phyloP scores from a whole-genome alignment of 1,140 invertebrate genomes.

The Orius laevigatus region DNA sequence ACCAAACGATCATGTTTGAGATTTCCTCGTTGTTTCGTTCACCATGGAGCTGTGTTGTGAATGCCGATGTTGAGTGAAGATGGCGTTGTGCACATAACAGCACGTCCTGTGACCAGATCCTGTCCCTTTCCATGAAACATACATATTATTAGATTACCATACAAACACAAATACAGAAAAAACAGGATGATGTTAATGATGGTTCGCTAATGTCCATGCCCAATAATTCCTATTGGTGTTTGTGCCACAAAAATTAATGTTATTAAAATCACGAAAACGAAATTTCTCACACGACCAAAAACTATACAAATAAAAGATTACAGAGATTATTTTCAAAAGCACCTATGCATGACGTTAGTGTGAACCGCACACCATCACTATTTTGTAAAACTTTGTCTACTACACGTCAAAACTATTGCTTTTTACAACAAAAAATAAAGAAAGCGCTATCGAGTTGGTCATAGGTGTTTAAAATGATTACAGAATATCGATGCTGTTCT shows the following conservation, averaged over 20 bases:
- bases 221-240: background rate
- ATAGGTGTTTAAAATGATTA: no score
- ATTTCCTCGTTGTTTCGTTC: conserved; percentile 28
- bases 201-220: no score
- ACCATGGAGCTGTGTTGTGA: conserved; percentile 99
- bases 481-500: no score
- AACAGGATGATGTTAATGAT: background rate
- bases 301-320: background rate
- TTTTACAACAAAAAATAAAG: conserved; percentile 18
- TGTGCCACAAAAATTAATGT: background rate
- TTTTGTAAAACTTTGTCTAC: no score
- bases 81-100: conserved; percentile 97
- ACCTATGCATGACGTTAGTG: no score
- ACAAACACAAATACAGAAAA: background rate
- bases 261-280: conserved; percentile 8
- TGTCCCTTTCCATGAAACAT: conserved; percentile 70
- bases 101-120: conserved; percentile 95
- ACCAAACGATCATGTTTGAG: background rate
- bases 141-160: background rate
- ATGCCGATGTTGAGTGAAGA: conserved; percentile 89
- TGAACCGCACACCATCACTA: no score
- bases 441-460: no score
- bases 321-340: no score
- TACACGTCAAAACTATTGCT: background rate
- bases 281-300: conserved; percentile 3